Base-by-base conservation (phyloP, 2,888 invertebrate genomes). In the Caenorhabditis drosophilae region DNA sequence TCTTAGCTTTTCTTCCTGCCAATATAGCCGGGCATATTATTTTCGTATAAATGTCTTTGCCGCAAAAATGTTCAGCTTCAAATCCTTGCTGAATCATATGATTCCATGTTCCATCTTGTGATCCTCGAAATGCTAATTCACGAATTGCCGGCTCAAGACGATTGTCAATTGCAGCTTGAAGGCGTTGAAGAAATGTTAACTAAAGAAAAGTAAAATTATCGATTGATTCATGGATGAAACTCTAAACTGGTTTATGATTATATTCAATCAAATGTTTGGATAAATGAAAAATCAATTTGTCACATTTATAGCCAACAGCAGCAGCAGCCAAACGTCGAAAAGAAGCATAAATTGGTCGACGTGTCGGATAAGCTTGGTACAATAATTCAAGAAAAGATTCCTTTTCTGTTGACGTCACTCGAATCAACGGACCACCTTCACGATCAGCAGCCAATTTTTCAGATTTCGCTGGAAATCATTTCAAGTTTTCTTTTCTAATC, bases 11-110 rank as follows among this genome's bases (percentile, higher is more conserved):
- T 40, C 60, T 44, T 23, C 67, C 75, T 35, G 36, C 34, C 11
- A 67, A 23, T 27, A 75, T 51, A 4, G 73, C 67, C 12, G 75
- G 75, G 56, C 74, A 76, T n/a, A 77, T 60, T 22, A 72, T 40
- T n/a, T 67, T 35, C 2, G 60, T 61, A 53, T 75, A 76, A 23
- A 61, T 58, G 40, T 64, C 44, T 26, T 52, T 47, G 7, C 68
- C 62, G 54, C 73, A 73, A 46, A 64, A 66, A 11, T 44, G 45
- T 41, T 75, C 74, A 9, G 77, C 71, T n/a, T 70, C 66, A 31
- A 73, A 73, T 16, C 77, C 77, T 4, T 27, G 34, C 25, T 51
- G 53, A 45, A 75, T 67, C 50, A 73, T 50, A 9, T 46, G 53
- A 36, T 53, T 55, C 77, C 76, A 77, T 11, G 53, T 50, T 44